These are phyloP conservation scores for Leucophenga varia DNA, from an alignment of 1,140 invertebrate genomes.

Conservation along the genomic window DNA sequence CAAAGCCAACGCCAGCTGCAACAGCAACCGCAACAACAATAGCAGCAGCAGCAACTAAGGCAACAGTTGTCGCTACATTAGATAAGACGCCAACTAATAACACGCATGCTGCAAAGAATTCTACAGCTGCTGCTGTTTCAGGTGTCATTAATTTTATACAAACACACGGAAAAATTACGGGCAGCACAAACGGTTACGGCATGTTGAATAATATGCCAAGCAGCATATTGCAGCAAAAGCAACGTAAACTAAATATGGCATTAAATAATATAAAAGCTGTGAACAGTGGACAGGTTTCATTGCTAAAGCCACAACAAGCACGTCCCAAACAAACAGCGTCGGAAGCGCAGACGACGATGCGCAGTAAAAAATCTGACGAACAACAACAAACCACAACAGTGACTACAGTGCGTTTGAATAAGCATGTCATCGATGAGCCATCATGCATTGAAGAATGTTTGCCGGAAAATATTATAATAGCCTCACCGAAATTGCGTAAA, in stretches of 20 bases:
- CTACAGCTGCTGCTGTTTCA: constrained; percentile 28
- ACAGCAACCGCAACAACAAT: background rate
- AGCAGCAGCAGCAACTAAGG: background rate
- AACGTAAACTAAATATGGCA: constrained; percentile 42
- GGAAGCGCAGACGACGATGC: constrained; percentile 11
- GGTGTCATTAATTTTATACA: constrained; percentile 46
- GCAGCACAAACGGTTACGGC: constrained; percentile 17
- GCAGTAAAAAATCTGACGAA: background rate
- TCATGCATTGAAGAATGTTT: constrained; percentile 38
- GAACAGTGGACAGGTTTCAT: constrained; percentile 41
- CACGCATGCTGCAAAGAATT: constrained; percentile 13
- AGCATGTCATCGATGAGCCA: constrained; percentile 25
- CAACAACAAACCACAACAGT: background rate
- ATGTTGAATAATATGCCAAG: constrained; percentile 23
- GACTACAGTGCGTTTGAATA: constrained; percentile 32
- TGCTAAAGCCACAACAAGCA: constrained; percentile 35
- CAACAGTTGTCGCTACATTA: background rate
- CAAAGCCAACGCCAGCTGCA: constrained; percentile 6
- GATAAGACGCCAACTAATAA: background rate
- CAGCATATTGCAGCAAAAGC: constrained; percentile 42
- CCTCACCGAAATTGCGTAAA: constrained; percentile 43
- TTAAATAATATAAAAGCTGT: constrained; percentile 42
- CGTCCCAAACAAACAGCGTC: background rate
- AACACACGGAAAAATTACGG: constrained; percentile 37
- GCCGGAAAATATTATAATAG: constrained; percentile 47